Evolutionary conservation across 2,888 invertebrate genomes (phyloP).

Genomic region (Nomada fucata): DNA sequence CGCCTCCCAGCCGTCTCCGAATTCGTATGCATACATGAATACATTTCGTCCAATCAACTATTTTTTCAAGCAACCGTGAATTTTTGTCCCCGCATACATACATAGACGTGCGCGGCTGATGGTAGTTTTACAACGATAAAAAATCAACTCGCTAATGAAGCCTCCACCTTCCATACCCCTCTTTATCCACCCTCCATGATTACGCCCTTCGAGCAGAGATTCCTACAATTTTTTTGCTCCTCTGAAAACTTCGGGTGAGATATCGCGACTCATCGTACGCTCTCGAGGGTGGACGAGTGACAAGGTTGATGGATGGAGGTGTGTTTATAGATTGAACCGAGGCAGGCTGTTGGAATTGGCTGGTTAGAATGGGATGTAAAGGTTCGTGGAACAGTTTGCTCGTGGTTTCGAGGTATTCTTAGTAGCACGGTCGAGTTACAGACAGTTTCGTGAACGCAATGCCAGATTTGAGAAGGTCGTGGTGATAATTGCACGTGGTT

Average conservation of each 20-base stretch:
- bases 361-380: neutral
- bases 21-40: slow-evolving; percentile 84
- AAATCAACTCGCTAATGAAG: slow-evolving; percentile 65
- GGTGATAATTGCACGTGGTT: slow-evolving; percentile 34
- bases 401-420: neutral
- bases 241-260: neutral
- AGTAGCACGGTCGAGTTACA: neutral
- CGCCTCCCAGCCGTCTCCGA: slow-evolving; percentile 71
- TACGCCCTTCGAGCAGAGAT: slow-evolving; percentile 38
- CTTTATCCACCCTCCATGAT: slow-evolving; percentile 40
- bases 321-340: slow-evolving; percentile 26
- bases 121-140: slow-evolving; percentile 54
- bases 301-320: slow-evolving; percentile 45
- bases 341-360: neutral
- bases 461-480: neutral
- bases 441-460: slow-evolving; percentile 23
- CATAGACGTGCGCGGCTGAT: neutral
- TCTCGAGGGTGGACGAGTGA: slow-evolving; percentile 15
- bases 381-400: neutral
- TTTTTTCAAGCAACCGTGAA: slow-evolving; percentile 49
- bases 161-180: slow-evolving; percentile 5
- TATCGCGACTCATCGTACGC: slow-evolving; percentile 21
- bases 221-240: slow-evolving; percentile 10
- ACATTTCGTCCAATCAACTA: slow-evolving; percentile 82
- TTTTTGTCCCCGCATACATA: slow-evolving; percentile 40